Evolutionary conservation across 2,113 vertebrate genomes (phyloP).

Genomic region (Ardeotis arabs): DNA sequence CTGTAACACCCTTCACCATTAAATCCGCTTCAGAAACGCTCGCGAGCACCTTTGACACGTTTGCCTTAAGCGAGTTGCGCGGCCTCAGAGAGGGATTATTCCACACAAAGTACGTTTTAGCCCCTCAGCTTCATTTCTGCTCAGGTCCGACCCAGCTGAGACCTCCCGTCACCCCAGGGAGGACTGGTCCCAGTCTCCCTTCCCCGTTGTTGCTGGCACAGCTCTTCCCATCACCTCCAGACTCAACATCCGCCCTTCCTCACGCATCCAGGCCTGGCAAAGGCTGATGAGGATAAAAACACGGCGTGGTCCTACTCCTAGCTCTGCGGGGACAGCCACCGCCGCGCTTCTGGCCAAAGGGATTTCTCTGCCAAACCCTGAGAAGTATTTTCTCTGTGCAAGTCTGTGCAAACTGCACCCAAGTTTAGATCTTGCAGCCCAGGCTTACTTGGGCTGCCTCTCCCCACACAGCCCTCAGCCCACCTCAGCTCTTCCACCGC

Average conservation of each 20-base stretch:
- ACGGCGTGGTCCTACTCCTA: not conserved
- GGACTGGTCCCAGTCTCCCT: not conserved
- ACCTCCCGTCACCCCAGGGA: accelerated
- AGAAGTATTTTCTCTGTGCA: accelerated
- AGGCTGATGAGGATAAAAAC: not conserved
- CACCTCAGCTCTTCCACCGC: not conserved
- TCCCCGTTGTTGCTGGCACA: not conserved
- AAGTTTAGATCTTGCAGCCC: not conserved
- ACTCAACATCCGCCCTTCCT: no score
- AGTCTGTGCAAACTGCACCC: not conserved
- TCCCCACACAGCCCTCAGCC: not conserved
- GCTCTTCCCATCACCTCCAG: not conserved
- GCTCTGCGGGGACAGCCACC: not conserved
- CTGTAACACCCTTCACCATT: not conserved
- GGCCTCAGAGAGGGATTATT: not conserved
- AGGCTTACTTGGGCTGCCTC: not conserved
- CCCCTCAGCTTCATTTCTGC: not conserved
- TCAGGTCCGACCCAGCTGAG: not conserved
- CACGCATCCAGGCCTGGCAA: not conserved
- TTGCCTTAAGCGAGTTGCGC: not conserved
- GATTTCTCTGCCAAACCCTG: not conserved
- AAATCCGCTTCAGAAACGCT: not conserved
- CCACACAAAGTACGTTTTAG: not conserved
- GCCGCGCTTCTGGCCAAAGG: not conserved
- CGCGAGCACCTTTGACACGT: not conserved